Evolutionary conservation across 2,888 invertebrate genomes (phyloP).

Genomic region (Lasioglossum figueresi): DNA sequence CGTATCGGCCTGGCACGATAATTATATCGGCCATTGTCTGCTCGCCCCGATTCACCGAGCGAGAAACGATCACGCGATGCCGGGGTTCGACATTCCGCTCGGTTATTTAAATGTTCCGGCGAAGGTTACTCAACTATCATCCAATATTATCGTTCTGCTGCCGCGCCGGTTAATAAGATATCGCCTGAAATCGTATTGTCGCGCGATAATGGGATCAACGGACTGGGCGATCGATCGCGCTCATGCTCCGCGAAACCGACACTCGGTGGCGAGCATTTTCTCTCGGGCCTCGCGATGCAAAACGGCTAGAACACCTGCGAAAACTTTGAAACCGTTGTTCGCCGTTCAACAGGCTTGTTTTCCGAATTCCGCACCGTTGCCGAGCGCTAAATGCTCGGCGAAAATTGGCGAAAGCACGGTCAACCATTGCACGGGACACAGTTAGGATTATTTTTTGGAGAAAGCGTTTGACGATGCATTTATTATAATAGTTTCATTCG

Average conservation of each 20-base stretch:
- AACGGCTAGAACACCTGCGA: background rate
- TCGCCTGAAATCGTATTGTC: conserved; percentile 47
- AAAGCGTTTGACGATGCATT: background rate
- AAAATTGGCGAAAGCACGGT: background rate
- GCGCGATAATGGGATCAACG: conserved; percentile 43
- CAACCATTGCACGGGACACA: background rate
- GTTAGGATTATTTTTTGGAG: background rate
- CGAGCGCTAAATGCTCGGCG: too few relatives aligned
- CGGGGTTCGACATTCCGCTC: background rate
- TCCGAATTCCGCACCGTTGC: background rate
- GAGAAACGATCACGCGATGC: conserved; percentile 17
- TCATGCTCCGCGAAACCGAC: background rate
- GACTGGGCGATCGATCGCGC: conserved; percentile 19
- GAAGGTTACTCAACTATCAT: conserved; percentile 21
- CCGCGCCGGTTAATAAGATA: conserved; percentile 36
- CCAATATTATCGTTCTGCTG: conserved; percentile 32
- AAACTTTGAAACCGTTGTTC: background rate
- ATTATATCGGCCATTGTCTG: conserved; percentile 49
- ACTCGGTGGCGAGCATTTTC: background rate
- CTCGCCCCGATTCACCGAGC: conserved; percentile 16
- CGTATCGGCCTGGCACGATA: conserved; percentile 48
- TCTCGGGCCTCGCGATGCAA: background rate
- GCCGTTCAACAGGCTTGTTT: background rate
- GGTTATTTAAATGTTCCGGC: conserved; percentile 24
- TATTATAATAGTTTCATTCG: background rate